Evolutionary conservation across 2,888 invertebrate species (phyloP).

Genomic region (Neoscelio sp.): DNA sequence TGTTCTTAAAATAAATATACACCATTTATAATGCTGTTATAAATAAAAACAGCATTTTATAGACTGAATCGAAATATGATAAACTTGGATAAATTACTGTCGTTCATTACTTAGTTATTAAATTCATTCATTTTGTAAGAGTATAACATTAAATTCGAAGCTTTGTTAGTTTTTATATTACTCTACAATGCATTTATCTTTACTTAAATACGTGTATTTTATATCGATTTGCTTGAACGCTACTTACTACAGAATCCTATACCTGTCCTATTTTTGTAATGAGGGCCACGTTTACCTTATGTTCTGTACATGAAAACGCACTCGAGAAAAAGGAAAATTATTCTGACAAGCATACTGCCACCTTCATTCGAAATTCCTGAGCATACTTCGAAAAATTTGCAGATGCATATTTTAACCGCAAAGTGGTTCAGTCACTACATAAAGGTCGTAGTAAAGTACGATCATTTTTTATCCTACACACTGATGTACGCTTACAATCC

Average conservation of each 20-base stretch:
- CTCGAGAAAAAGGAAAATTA: slow-evolving; percentile 63
- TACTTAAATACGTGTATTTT: slow-evolving; percentile 33
- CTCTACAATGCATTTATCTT: slow-evolving; percentile 1
- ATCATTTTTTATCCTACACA: slow-evolving; percentile 65
- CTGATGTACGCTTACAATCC: slow-evolving; percentile 65
- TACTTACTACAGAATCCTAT: slow-evolving; percentile 2
- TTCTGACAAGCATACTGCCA: slow-evolving; percentile 41
- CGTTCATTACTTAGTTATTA: no score
- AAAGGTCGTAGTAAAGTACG: slow-evolving; percentile 63
- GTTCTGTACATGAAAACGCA: slow-evolving; percentile 65
- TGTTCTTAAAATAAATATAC: no score
- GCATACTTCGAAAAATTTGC: slow-evolving; percentile 68
- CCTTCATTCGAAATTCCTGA: slow-evolving; percentile 64
- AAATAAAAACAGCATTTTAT: no score
- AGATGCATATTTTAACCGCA: slow-evolving; percentile 69
- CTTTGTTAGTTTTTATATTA: no score
- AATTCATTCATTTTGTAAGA: no score
- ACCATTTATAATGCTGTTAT: no score
- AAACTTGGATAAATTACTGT: no score
- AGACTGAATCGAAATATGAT: no score
- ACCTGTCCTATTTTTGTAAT: slow-evolving; percentile 53
- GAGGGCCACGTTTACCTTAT: slow-evolving; percentile 61
- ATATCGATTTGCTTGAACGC: slow-evolving; percentile 45
- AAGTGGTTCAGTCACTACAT: slow-evolving; percentile 68
- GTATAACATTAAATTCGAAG: no score